Evolutionary conservation across 2,888 invertebrate species (phyloP), one percentile per base, ranked within the genome.

Genomic region (Tenthredo distinguenda): DNA sequence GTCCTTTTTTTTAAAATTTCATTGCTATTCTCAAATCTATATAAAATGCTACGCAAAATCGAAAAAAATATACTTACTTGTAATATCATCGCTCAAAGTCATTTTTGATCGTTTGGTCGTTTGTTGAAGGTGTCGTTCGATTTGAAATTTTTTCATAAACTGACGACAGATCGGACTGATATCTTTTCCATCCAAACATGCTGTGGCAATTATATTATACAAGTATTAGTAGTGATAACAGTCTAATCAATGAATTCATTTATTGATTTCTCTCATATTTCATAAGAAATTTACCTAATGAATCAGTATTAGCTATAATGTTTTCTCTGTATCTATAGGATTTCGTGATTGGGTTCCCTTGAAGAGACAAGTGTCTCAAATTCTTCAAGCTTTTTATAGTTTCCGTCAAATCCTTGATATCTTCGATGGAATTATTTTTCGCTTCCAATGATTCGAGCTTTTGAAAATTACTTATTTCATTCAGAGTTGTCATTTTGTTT

Each of bases 291-390:
- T 21, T 31, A 96, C 96, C 94, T 88, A 96, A 92, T 87, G 94
- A 94, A 58, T 94, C 92, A 87, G 96, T 95, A 90, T 95, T 95
- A 1, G 96, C 96, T 83, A 96, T 96, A 12, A 97, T 93, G 85
- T 95, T 95, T 92, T 97, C 96, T 88, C 95, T 95, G 90, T 96
- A 97, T 85, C 96, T 94, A 89, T 95, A 95, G 87, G 94, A 94
- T 88, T 94, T 95, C 0, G 95, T 94, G 88, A 97, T 95, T 0
- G 96, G 96, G 91, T 97, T 97, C 0, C 95, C 96, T 68, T 92
- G 93, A 85, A 97, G 95, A 87, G 94, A 95, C 0, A 95, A 93
- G 85, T 95, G 95, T 68, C 94, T 94, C 50, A 97, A 93, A 86
- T 94, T 93, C n/a, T 93, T 88, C 90, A 96, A 94, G 31, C 94